These are phyloP conservation scores for Myocastor coypus DNA, from an alignment of 2,113 vertebrate species.

Conservation along the genomic window DNA sequence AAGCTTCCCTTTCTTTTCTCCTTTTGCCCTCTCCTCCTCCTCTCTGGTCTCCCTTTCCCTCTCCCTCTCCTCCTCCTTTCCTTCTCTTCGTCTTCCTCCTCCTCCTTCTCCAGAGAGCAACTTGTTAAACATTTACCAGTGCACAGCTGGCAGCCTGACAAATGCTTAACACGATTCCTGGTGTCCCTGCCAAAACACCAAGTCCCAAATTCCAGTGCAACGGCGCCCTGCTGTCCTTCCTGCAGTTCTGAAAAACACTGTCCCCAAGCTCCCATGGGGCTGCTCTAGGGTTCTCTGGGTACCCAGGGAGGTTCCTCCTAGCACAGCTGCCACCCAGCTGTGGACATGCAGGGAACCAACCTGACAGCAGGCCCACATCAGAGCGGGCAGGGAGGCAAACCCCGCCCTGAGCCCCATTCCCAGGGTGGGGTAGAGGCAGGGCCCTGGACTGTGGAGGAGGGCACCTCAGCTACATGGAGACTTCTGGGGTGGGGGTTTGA, in stretches of 20 bases:
- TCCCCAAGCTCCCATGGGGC: rapidly evolving
- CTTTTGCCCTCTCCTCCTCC: not conserved
- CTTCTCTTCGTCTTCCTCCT: no score
- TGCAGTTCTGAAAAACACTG: rapidly evolving
- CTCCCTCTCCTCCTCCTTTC: no score
- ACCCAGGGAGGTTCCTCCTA: not conserved
- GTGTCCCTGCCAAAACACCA: not conserved
- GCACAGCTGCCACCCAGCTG: not conserved
- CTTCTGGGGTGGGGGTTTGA: not conserved
- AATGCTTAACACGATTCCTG: not conserved
- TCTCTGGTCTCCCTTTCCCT: no score
- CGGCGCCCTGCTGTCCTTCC: no score
- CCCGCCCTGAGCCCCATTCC: not conserved
- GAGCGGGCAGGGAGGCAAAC: not conserved
- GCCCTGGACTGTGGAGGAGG: rapidly evolving
- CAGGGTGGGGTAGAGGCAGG: rapidly evolving
- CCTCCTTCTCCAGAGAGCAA: not conserved
- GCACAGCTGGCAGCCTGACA: not conserved
- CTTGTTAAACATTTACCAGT: not conserved
- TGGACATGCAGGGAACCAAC: rapidly evolving
- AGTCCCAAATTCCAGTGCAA: not conserved
- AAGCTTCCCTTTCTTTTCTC: not conserved
- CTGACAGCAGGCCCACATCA: not conserved
- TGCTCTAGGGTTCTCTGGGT: rapidly evolving
- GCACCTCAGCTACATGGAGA: not conserved